phyloP scores from a whole-genome alignment of 2,113 vertebrate species.

The Chascanopsetta lugubris region DNA sequence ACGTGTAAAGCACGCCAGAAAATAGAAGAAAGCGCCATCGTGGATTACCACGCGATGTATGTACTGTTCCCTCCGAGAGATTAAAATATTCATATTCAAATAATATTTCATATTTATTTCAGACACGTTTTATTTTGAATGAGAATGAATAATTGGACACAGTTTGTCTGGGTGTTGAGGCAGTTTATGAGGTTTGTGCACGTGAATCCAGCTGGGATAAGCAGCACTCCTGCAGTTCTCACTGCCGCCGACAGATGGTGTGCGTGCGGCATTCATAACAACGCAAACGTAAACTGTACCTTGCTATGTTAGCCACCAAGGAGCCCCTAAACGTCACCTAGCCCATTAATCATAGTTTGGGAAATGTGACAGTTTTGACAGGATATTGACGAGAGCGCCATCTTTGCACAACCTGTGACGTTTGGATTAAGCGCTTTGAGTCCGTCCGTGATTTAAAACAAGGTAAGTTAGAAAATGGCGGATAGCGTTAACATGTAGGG shows the following conservation, averaged over 20 bases:
- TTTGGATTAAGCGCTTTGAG: constrained; percentile 44
- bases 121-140: too few relatives aligned
- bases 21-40: too few relatives aligned
- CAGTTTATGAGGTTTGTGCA: neutral
- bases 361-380: constrained; percentile 42
- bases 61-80: too few relatives aligned
- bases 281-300: constrained; percentile 65
- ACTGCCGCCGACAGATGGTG: constrained; percentile 63
- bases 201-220: neutral
- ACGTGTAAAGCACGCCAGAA: too few relatives aligned
- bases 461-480: constrained; percentile 78
- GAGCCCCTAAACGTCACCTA: constrained; percentile 45
- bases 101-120: too few relatives aligned
- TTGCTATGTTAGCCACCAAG: constrained; percentile 67
- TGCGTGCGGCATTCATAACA: constrained; percentile 47
- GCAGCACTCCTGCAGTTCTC: constrained; percentile 22
- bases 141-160: too few relatives aligned
- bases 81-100: too few relatives aligned
- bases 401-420: constrained; percentile 30
- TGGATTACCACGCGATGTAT: too few relatives aligned
- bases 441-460: constrained; percentile 66
- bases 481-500: constrained; percentile 61
- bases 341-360: constrained; percentile 32
- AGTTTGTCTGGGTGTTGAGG: too few relatives aligned
- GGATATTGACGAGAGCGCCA: constrained; percentile 16